Evolutionary conservation across 2,888 invertebrate species (phyloP), one percentile per base, ranked within the genome.

Genomic region (Sturmia bella): DNA sequence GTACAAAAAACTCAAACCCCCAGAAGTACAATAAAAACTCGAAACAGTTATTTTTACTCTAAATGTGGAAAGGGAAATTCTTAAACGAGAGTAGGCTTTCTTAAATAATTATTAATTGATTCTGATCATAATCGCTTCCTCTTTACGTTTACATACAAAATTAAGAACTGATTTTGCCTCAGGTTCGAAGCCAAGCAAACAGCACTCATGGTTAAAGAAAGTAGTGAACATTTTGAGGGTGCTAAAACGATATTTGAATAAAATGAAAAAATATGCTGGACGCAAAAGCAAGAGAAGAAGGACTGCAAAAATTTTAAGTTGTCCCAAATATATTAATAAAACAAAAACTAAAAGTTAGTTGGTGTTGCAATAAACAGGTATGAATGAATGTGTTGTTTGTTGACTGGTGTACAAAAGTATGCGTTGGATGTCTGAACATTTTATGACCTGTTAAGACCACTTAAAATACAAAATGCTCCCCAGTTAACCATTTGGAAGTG

Each of bases 381-480:
- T 27, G 64, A 72, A 48, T 48, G 15, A 48, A 19, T 39, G 17
- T 39, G 39, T 3, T 48, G 45, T 48, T 56, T 48, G 50, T 19
- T 56, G 54, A 50, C 27, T 50, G 19, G 19, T 76, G 68, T 75
- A 45, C 63, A 52, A 39, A 56, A 52, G 41, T 57, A 13, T 59
- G 64, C 69, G 52, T 19, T 63, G 78, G 39, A 59, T 61, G 78
- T 73, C 84, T 86, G 86, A 84, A 82, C 86, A 86, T 87, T 89
- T 89, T 88, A 88, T 87, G 87, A 88, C 88, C 87, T 89, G 88
- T 86, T 84, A 85, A 85, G 84, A 68, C 84, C 86, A 86, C 84
- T 85, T 85, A 83, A 88, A 87, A 84, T 85, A 86, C 87, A 87
- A 89, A 88, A 88, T 88, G 86, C 87, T 89, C 88, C 89, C 88